phyloP scores from a whole-genome alignment of 2,113 vertebrate species.

The Psilopsiagon aurifrons region DNA sequence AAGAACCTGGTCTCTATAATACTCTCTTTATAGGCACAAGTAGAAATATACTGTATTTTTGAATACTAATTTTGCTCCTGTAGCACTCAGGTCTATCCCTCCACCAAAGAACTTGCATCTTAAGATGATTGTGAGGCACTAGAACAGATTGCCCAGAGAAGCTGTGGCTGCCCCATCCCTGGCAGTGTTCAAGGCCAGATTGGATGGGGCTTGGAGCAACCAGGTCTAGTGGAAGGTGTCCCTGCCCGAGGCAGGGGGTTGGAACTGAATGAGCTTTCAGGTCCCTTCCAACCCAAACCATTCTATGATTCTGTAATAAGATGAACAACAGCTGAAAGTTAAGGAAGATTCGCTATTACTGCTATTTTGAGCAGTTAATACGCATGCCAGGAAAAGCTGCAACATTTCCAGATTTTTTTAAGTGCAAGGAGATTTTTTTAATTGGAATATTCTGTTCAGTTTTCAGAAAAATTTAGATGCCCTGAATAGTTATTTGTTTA shows the following conservation, averaged over 20 bases:
- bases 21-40: background rate
- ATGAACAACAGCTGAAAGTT: background rate
- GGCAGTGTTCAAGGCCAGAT: background rate
- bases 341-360: background rate
- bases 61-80: background rate
- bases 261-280: background rate
- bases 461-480: background rate
- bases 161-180: background rate
- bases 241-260: too few relatives aligned
- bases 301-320: background rate
- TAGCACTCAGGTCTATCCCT: background rate
- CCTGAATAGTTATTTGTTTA: background rate
- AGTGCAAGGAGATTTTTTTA: background rate
- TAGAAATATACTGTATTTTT: background rate
- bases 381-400: background rate
- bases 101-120: background rate
- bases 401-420: background rate
- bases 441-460: background rate
- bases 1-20: background rate
- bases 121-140: background rate
- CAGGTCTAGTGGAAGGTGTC: too few relatives aligned
- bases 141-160: background rate
- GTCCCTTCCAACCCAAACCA: background rate
- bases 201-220: too few relatives aligned
- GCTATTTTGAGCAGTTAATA: background rate